Conservation (phyloP, 2,888 invertebrate species). For the Rhagium mordax region DNA sequence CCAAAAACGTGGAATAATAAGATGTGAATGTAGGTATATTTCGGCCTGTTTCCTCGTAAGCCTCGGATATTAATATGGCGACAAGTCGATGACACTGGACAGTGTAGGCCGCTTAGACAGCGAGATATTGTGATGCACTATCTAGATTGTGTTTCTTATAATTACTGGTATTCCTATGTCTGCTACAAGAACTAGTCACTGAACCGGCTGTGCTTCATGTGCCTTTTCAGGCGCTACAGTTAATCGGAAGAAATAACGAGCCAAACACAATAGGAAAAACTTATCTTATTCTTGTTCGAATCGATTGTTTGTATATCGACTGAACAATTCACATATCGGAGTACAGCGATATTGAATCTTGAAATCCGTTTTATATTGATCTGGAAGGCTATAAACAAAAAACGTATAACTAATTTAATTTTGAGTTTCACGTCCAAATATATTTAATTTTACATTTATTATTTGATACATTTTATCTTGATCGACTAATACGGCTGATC, state of each 20-base stretch:
- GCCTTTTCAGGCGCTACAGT: constrained; percentile 67
- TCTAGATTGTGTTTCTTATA: constrained; percentile 68
- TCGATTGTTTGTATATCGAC: constrained; percentile 54
- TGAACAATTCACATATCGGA: constrained; percentile 48
- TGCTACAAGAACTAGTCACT: constrained; percentile 64
- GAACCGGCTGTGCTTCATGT: constrained; percentile 63
- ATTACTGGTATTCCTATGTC: constrained; percentile 66
- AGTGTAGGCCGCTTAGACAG: constrained; percentile 67
- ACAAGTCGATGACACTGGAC: constrained; percentile 69
- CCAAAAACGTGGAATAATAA: too few species aligned
- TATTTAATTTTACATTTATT: background rate
- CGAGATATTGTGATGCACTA: constrained; percentile 68
- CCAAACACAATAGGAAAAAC: constrained; percentile 59
- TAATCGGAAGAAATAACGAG: constrained; percentile 66
- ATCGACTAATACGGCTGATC: too few species aligned
- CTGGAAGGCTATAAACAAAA: background rate
- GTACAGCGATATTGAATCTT: constrained; percentile 10
- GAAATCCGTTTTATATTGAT: background rate
- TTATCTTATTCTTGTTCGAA: constrained; percentile 55
- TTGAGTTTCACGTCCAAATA: background rate
- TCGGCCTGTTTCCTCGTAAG: constrained; percentile 5
- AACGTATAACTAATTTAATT: background rate
- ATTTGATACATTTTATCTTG: too few species aligned
- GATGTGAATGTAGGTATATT: too few species aligned
- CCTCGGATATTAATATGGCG: constrained; percentile 67